phyloP scores from a whole-genome alignment of 2,797 vertebrate species.

The Falco rusticolus region DNA sequence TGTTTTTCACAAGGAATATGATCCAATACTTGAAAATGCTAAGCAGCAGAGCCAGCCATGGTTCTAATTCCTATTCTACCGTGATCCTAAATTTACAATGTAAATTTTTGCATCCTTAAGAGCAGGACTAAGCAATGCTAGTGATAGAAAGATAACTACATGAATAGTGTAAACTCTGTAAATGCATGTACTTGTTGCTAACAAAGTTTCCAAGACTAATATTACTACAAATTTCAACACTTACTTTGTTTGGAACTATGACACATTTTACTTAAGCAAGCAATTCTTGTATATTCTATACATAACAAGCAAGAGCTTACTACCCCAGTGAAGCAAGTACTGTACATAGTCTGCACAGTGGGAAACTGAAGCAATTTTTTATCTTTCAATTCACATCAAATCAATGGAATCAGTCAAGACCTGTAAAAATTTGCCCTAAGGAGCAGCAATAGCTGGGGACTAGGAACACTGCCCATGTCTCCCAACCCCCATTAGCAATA shows the following conservation, averaged over 20 bases:
- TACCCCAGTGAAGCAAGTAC: background rate
- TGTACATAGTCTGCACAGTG: background rate
- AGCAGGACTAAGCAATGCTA: background rate
- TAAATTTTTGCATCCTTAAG: background rate
- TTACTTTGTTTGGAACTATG: background rate
- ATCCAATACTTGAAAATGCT: background rate
- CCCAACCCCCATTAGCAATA: background rate
- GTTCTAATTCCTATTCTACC: background rate
- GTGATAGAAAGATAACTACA: background rate
- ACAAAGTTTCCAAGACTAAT: background rate
- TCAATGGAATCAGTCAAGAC: background rate
- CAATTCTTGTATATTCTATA: background rate
- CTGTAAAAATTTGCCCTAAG: background rate
- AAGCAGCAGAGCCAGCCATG: background rate
- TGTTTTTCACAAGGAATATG: background rate
- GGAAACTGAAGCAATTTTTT: background rate
- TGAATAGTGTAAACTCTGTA: background rate
- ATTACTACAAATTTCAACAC: background rate
- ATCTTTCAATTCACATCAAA: background rate
- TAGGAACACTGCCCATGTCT: background rate
- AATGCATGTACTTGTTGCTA: background rate
- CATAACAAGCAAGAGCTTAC: background rate
- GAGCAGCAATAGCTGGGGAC: background rate
- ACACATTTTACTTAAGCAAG: background rate
- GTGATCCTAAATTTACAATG: background rate